Conservation (phyloP, 2,113 vertebrate genomes). For the Prionailurus viverrinus region DNA sequence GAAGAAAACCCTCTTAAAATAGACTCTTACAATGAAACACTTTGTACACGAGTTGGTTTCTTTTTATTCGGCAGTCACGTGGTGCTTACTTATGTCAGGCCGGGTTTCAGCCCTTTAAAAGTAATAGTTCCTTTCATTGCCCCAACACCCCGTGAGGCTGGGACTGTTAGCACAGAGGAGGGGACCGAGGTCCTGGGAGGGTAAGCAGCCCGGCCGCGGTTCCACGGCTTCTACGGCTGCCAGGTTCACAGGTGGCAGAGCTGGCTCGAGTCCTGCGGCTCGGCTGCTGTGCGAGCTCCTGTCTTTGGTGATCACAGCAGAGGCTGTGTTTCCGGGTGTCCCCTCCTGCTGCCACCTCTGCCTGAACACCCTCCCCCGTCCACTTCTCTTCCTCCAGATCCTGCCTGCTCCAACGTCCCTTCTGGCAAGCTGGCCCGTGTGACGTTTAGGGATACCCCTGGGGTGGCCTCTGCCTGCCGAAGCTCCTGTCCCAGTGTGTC, state of each 20-base stretch:
- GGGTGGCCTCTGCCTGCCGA: neutral
- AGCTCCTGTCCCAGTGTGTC: accelerated
- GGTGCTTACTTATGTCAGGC: accelerated
- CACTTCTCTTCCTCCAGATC: neutral
- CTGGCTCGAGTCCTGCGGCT: accelerated
- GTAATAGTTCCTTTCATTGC: neutral
- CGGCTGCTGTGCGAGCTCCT: accelerated
- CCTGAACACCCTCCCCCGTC: accelerated
- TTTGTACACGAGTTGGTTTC: neutral
- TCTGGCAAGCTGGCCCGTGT: neutral
- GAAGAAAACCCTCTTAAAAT: neutral
- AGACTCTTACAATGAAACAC: neutral
- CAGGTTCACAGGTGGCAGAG: too few species aligned
- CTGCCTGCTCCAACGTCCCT: neutral
- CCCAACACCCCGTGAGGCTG: accelerated
- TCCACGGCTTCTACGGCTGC: neutral
- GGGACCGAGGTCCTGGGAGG: neutral
- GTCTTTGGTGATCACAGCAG: accelerated
- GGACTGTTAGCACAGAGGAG: too few species aligned
- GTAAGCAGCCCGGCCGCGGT: accelerated
- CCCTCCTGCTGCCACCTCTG: accelerated
- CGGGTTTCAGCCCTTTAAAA: neutral
- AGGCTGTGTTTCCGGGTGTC: accelerated
- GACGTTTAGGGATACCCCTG: accelerated
- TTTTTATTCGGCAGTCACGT: neutral